Base-by-base conservation (phyloP, 37 sponge, comb jelly and placozoan species). In the Halisarca cf. caerulea region DNA sequence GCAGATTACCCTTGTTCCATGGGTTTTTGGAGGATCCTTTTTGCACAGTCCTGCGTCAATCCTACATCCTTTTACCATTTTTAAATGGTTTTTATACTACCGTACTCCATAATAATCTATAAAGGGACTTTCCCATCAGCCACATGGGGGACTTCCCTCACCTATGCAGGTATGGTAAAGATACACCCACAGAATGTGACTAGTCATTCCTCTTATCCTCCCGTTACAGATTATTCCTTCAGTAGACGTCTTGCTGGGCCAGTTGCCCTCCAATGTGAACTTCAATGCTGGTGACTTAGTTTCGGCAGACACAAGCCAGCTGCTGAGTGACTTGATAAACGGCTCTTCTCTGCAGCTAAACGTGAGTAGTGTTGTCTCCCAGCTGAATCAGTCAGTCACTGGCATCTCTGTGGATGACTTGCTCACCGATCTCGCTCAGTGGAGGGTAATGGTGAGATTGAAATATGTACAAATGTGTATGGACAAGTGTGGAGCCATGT, bases 341-440 rank as follows among this genome's bases (percentile, higher is more conserved):
- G 36, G 24, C 7, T 20, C 64, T 20, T 20, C 18, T 41, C 43
- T 21, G n/a, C 77, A 74, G 45, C 41, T 74, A 21, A 8, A 3
- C 24, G 18, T 74, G 42, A 74, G 6, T 5, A 9, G 6, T 41
- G 18, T 8, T 1, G 36, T 41, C 77, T 20, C 2, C 24, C 25
- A 39, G 24, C 77, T 74, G 25, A 43, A 74, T 6, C 77, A 74
- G 43, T 8, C 45, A 5, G 3, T 43, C 2, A 39, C 25, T 43
- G 6, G 41, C 45, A 43, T 40, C 45, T 41, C 77, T 11, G 77
- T 74, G 42, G 77, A 74, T 74, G 77, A 40, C 45, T 37, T 74
- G 42, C 41, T 74, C 15, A 7, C 8, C 2, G 41, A 44, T 40
- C 15, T 74, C 23, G 25, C 41, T 15, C 20, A 44, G 21, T 74